Evolutionary conservation across 2,113 vertebrate genomes (phyloP).

Genomic region (Etheostoma spectabile): DNA sequence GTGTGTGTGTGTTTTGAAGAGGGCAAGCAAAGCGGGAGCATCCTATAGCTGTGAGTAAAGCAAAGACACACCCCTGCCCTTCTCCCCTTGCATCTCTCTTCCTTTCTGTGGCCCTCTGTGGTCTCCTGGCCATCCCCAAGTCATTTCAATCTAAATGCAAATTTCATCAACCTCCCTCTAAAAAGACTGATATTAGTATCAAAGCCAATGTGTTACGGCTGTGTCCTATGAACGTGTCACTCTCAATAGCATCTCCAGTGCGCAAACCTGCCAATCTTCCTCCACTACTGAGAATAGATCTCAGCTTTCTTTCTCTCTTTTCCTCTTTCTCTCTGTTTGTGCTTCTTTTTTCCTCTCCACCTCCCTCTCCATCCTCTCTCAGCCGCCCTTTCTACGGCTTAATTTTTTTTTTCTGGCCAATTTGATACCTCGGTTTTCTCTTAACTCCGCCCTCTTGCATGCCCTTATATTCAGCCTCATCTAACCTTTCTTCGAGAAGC

Average conservation of each 20-base stretch:
- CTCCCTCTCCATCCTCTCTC: background rate
- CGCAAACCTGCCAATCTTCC: slow-evolving; percentile 63
- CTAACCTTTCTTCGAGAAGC: slow-evolving; percentile 58
- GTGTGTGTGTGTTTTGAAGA: no score
- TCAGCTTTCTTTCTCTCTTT: slow-evolving; percentile 34
- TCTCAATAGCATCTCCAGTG: slow-evolving; percentile 61
- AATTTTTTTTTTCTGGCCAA: slow-evolving; percentile 26
- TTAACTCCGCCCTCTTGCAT: slow-evolving; percentile 25
- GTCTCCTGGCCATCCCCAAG: slow-evolving; percentile 74
- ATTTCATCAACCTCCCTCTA: slow-evolving; percentile 80
- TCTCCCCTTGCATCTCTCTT: slow-evolving; percentile 33
- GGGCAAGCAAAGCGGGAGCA: slow-evolving; percentile 25
- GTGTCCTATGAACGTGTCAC: slow-evolving; percentile 64
- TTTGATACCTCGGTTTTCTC: slow-evolving; percentile 53
- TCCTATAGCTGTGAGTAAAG: slow-evolving; percentile 42
- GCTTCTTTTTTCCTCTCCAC: background rate
- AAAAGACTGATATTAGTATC: slow-evolving; percentile 83
- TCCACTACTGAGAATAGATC: slow-evolving; percentile 50
- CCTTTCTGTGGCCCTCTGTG: slow-evolving; percentile 68
- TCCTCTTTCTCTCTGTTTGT: slow-evolving; percentile 16
- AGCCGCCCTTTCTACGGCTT: background rate
- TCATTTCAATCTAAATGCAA: slow-evolving; percentile 86
- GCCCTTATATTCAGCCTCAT: slow-evolving; percentile 46
- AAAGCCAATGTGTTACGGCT: slow-evolving; percentile 73
- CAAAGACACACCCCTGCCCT: slow-evolving; percentile 25